These are phyloP conservation scores for Stenotaenia linearis DNA, from an alignment of 2,888 invertebrate genomes.

Conservation along the genomic window DNA sequence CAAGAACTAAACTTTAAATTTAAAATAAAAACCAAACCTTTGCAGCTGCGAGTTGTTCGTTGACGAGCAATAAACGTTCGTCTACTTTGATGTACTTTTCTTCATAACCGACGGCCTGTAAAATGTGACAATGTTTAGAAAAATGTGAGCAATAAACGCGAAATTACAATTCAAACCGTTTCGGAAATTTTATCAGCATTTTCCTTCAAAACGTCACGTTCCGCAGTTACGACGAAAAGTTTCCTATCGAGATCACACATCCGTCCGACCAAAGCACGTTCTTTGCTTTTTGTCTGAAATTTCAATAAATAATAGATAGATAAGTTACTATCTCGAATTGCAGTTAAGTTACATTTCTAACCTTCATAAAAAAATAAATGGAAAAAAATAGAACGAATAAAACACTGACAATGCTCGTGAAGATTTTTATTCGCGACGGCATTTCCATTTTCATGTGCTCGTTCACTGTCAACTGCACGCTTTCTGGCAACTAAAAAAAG, in stretches of 20 bases:
- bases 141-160: not conserved
- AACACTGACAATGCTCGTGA: slow-evolving; percentile 33
- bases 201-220: slow-evolving; percentile 36
- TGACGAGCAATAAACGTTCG: not conserved
- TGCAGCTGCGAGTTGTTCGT: not conserved
- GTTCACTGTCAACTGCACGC: slow-evolving; percentile 32
- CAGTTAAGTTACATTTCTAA: not conserved
- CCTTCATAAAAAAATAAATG: slow-evolving; percentile 32
- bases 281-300: slow-evolving; percentile 28
- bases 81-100: not conserved
- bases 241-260: slow-evolving; percentile 35
- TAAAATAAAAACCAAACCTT: not conserved
- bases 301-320: not conserved
- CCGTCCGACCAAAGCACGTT: not conserved
- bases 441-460: slow-evolving; percentile 36
- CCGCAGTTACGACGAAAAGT: slow-evolving; percentile 34
- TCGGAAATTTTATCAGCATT: not conserved
- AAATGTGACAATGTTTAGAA: not conserved
- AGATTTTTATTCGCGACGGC: slow-evolving; percentile 37
- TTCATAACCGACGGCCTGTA: not conserved
- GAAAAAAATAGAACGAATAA: slow-evolving; percentile 29
- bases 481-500: slow-evolving; percentile 37
- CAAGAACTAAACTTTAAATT: too few relatives aligned
- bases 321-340: not conserved
- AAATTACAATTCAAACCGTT: not conserved